Base-by-base conservation (phyloP, 2,113 vertebrate species). In the Mirza zaza region DNA sequence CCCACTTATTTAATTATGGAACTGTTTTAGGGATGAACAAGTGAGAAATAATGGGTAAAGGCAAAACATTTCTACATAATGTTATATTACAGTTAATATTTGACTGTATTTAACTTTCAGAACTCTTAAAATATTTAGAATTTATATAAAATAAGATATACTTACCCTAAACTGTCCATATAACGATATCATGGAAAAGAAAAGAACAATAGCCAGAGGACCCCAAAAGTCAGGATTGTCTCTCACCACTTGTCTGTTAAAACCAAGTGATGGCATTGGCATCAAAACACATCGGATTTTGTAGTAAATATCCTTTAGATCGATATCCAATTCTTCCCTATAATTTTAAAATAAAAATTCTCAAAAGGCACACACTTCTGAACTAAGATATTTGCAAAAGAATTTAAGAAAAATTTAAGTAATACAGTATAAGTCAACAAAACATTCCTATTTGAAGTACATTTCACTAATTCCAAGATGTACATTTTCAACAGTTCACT, bases 141-240 rank as follows among this genome's bases (percentile, higher is more conserved):
- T 86, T 76, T 77, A 23, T 73, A 67, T 96, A 63, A 93, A 80
- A 91, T 32, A 84, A 96, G 93, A 59, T 91, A 89, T 48, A 98
- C 99, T 98, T 97, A 99, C 99, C 99, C 99, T 99, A 98, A 99
- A 99, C 93, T 99, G 99, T 97, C 99, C 99, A 91, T 99, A 99
- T 96, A 99, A 99, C 91, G 99, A 99, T 98, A 99, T 99, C 99
- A 99, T 99, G 93, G 99, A 99, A 98, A 99, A 99, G 93, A 99
- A 99, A 45, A 99, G 99, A 75, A 99, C 99, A 96, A 99, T 98
- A 34, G 99, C 99, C 97, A 99, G 98, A 79, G 99, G 99, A 32
- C 99, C 99, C 99, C 99, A 99, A 91, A 99, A 99, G 97, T 99
- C 99, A 6, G 99, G 99, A 98, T 99, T 99, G 98, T 99, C 99